Evolutionary conservation across 2,113 vertebrate genomes (phyloP).

Genomic region (Brachypteracias leptosomus): DNA sequence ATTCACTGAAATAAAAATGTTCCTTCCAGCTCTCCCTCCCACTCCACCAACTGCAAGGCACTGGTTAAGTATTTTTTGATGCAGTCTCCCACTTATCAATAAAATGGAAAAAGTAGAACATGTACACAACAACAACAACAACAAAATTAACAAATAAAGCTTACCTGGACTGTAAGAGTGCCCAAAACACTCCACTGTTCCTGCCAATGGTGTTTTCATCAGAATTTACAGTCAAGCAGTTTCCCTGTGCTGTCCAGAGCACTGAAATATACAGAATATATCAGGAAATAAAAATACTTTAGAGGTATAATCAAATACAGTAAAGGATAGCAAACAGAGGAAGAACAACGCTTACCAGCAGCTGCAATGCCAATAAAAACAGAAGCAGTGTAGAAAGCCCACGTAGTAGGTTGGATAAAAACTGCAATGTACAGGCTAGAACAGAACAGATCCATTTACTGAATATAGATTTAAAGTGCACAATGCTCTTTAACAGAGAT

Average conservation of each 20-base stretch:
- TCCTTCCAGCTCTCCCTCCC: not conserved
- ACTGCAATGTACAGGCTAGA: constrained; percentile 92
- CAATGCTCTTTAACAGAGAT: not conserved
- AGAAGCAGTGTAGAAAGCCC: constrained; percentile 95
- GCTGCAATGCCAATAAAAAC: constrained; percentile 93
- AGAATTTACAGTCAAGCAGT: constrained; percentile 92
- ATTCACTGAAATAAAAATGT: not conserved
- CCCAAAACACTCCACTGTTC: constrained; percentile 98
- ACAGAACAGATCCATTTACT: constrained; percentile 65
- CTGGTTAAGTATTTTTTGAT: not conserved
- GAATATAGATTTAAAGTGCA: not conserved
- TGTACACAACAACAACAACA: not conserved
- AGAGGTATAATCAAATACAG: not conserved
- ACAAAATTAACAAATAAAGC: not conserved
- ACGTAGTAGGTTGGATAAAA: constrained; percentile 92
- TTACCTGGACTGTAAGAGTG: constrained; percentile 93
- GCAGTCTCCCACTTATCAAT: not conserved
- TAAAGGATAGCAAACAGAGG: not conserved
- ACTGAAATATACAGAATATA: constrained; percentile 73
- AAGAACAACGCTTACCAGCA: constrained; percentile 84
- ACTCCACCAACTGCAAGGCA: not conserved
- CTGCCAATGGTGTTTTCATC: constrained; percentile 90
- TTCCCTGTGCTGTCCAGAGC: constrained; percentile 97
- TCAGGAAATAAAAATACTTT: not conserved
- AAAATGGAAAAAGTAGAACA: not conserved